Evolutionary conservation across 2,888 invertebrate genomes (phyloP).

Genomic region (Vannuccia rotundouncinata): DNA sequence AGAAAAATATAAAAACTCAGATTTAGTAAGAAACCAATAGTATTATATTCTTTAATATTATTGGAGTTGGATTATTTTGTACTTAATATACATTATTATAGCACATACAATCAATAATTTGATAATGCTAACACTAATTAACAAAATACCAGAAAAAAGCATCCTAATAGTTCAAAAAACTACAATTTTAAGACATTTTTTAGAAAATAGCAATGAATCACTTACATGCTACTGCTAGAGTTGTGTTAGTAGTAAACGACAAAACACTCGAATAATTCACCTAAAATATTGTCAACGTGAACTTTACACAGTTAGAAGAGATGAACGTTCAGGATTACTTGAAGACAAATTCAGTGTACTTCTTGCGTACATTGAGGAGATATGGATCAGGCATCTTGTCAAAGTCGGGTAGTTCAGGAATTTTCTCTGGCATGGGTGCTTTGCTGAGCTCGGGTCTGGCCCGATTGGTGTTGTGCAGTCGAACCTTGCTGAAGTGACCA

Average conservation of each 20-base stretch:
- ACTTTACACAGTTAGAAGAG: no score
- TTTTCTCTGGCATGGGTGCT: constrained; percentile 40
- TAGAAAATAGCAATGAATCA: background rate
- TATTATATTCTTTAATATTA: no score
- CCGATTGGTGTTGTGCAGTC: constrained; percentile 45
- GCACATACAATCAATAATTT: no score
- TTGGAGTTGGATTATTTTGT: no score
- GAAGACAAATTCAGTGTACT: background rate
- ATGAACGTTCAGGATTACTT: no score
- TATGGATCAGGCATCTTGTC: background rate
- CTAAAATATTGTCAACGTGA: no score
- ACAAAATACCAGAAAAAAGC: background rate
- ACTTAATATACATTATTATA: no score
- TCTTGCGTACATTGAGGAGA: background rate
- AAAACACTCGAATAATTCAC: background rate
- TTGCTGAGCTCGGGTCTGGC: background rate
- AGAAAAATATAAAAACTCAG: no score
- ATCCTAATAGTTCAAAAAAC: background rate
- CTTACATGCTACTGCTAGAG: background rate
- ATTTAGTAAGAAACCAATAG: no score
- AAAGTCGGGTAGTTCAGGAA: constrained; percentile 38
- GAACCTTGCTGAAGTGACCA: constrained; percentile 48
- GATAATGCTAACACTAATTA: background rate
- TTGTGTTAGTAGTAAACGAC: background rate
- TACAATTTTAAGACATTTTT: background rate